A percentile compares a stretch with the other conserved stretches of the same genome.
Evolutionary conservation across 1,140 invertebrate genomes (phyloP).

Genomic region (Procambarus virginalis): DNA sequence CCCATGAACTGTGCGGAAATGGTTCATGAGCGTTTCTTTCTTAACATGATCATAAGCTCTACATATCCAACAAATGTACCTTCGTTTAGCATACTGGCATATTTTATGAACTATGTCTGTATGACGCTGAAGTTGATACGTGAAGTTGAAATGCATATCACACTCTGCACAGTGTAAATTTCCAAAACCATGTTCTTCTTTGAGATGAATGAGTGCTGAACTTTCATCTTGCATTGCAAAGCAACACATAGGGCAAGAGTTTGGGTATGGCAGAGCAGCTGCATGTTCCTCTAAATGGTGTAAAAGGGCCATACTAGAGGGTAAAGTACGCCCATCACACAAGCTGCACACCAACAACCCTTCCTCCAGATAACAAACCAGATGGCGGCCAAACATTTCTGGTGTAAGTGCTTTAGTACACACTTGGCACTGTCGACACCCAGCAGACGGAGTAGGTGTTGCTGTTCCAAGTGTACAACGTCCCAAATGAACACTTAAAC

Average conservation of each 20-base stretch:
- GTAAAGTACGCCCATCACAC: constrained; percentile 66
- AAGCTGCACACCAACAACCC: constrained; percentile 67
- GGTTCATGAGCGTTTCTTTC: constrained; percentile 70
- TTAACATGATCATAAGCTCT: constrained; percentile 70
- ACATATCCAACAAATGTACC: constrained; percentile 71
- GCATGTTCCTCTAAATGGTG: constrained; percentile 69
- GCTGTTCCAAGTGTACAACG: constrained; percentile 60
- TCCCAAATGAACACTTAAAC: constrained; percentile 66
- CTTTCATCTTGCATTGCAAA: constrained; percentile 41
- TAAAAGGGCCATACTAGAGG: constrained; percentile 66
- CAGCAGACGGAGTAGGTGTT: constrained; percentile 27
- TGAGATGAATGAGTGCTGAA: constrained; percentile 65
- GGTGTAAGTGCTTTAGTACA: constrained; percentile 63
- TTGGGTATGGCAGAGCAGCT: constrained; percentile 56
- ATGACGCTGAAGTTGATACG: constrained; percentile 68
- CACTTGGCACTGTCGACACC: constrained; percentile 63
- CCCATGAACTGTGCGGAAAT: constrained; percentile 67
- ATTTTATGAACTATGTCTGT: constrained; percentile 70
- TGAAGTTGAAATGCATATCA: constrained; percentile 70
- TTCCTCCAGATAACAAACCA: constrained; percentile 66
- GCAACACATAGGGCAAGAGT: constrained; percentile 62
- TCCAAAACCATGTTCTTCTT: constrained; percentile 69
- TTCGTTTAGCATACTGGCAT: constrained; percentile 66
- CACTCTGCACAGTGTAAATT: constrained; percentile 66
- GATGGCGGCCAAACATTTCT: constrained; percentile 68